Evolutionary conservation across 2,113 vertebrate species (phyloP), one percentile per base, ranked within the genome.

Genomic region (Ia io): DNA sequence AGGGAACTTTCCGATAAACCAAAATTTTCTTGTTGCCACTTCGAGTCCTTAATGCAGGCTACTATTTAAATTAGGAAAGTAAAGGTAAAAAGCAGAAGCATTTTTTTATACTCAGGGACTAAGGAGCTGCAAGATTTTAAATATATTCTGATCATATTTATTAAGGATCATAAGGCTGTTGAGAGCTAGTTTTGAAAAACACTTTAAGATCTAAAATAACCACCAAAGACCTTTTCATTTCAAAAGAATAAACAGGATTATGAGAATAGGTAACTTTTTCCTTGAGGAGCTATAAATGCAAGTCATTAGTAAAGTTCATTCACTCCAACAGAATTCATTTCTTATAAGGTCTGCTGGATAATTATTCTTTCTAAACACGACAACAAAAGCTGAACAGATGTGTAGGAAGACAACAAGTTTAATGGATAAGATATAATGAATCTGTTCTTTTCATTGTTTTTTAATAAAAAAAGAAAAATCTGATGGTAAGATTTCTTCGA

Each of bases 381-480:
- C 96, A 95, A 97, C 94, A 96, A 93, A 96, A 98, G 80, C 84
- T 20, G 96, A 98, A 97, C 98, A 98, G 98, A 97, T 98, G 98
- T 98, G 98, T 97, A 88, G 95, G 96, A 85, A 86, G 94, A 95
- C 97, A 98, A 83, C 96, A 97, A 65, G 90, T 98, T 97, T 96
- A 98, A 97, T 93, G 85, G 10, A 0, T 96, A 96, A 98, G 97
- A 91, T 90, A 92, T 76, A 97, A 95, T 86, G 94, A 95, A 93
- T 96, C 92, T 97, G 51, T 95, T 97, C 98, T 98, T 98, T 97
- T 98, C 97, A 94, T 97, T 98, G 97, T 98, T 98, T 98, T 96
- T 97, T 98, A 98, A 98, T 98, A 98, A 98, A 98, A 98, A 97
- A 90, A 96, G 90, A 94, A 98, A 97, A 97, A 97, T 96, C 96